These are phyloP conservation scores for Papilio polytes DNA, from an alignment of 1,140 invertebrate genomes.

Conservation along the genomic window DNA sequence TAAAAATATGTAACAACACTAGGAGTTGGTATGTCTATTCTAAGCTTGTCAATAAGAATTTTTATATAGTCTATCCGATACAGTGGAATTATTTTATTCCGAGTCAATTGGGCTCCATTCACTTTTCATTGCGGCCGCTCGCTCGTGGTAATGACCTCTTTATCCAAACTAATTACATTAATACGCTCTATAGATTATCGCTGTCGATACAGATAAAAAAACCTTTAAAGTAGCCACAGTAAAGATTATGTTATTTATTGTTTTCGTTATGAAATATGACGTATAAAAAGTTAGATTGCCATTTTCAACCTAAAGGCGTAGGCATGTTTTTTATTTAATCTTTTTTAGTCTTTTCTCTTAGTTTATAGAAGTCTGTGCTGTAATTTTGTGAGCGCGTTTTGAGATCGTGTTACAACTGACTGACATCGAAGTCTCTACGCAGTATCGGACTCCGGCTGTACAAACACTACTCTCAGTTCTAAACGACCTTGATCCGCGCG, in stretches of 20 bases:
- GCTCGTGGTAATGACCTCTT: conserved; percentile 36
- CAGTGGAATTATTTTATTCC: conserved; percentile 41
- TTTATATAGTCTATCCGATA: background rate
- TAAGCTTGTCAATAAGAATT: background rate
- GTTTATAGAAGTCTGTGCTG: background rate
- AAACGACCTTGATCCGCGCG: conserved; percentile 26
- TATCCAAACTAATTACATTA: conserved; percentile 30
- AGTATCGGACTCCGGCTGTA: conserved; percentile 8
- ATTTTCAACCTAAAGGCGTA: too few species aligned
- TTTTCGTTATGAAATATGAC: conserved; percentile 2
- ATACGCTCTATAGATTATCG: conserved; percentile 30
- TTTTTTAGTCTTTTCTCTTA: too few species aligned
- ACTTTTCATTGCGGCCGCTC: conserved; percentile 42
- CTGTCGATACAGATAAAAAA: conserved; percentile 21
- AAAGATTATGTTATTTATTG: background rate
- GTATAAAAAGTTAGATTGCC: background rate
- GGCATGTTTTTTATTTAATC: too few species aligned
- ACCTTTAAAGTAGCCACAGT: conserved; percentile 11
- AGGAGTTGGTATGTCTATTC: background rate
- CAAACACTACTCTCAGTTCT: background rate
- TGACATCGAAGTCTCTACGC: background rate
- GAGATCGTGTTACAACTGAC: background rate
- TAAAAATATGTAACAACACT: background rate
- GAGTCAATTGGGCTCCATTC: conserved; percentile 43
- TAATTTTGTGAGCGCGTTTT: background rate